Percentiles rank a stretch among this genome's conserved stretches.
These are phyloP conservation scores for Tinamus guttatus DNA, from an alignment of 2,113 vertebrate species.

Conservation along the genomic window DNA sequence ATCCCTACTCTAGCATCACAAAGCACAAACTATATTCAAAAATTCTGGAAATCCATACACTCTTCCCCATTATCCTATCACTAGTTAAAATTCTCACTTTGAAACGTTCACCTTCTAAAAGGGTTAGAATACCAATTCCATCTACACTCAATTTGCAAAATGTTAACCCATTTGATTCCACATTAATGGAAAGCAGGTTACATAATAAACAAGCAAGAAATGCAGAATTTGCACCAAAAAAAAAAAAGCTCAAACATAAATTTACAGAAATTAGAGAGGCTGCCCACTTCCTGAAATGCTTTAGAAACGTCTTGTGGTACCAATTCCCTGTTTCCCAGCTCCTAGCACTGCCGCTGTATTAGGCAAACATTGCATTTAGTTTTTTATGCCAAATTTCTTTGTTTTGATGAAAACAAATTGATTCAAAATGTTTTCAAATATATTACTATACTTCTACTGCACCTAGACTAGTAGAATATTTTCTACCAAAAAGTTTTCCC, in stretches of 20 bases:
- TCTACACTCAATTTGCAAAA: neutral
- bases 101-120: neutral
- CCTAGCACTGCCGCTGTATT: neutral
- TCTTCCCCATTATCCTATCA: neutral
- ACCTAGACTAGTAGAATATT: neutral
- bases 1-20: neutral
- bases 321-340: constrained; percentile 12
- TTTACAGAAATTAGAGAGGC: neutral
- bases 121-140: neutral
- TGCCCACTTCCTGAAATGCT: constrained; percentile 1
- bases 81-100: neutral
- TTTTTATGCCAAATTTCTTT: constrained; percentile 46
- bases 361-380: neutral
- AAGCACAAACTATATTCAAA: neutral
- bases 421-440: constrained; percentile 17
- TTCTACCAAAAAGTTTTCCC: constrained; percentile 42
- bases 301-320: constrained; percentile 1
- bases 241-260: neutral
- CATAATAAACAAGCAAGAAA: neutral
- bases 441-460: neutral
- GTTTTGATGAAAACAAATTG: constrained; percentile 33
- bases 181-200: neutral
- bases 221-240: neutral
- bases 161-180: neutral
- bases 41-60: neutral